Evolutionary conservation across 30 jellyfish, hydroid and myxozoan species (phyloP).

Genomic region (Chrysaora quinquecirrha): DNA sequence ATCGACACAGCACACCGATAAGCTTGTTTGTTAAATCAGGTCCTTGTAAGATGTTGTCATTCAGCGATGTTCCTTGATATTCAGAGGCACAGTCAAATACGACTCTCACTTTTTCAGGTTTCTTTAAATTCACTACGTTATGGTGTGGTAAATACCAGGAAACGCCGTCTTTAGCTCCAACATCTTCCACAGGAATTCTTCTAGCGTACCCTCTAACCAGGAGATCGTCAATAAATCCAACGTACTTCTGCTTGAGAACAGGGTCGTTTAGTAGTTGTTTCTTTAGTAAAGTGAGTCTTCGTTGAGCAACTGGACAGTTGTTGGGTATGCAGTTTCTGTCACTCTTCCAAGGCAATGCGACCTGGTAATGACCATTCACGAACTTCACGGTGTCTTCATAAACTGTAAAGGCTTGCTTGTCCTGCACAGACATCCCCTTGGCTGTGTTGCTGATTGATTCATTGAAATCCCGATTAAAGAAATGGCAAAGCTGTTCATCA

Average conservation of each 20-base stretch:
- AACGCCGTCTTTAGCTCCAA: not conserved
- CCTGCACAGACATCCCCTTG: constrained; percentile 3
- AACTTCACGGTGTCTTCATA: not conserved
- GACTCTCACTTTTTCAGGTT: not conserved
- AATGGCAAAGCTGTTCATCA: not conserved
- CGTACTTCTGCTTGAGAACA: not conserved
- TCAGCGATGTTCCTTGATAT: not conserved
- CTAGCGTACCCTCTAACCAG: not conserved
- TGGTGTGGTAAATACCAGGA: not conserved
- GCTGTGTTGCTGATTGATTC: not conserved
- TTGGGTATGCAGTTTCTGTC: not conserved
- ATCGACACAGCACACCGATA: constrained; percentile 1
- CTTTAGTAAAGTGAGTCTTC: not conserved
- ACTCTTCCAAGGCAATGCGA: not conserved
- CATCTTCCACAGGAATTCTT: not conserved
- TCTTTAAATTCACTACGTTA: not conserved
- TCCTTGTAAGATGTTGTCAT: not conserved
- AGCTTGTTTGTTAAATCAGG: not conserved
- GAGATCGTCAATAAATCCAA: not conserved
- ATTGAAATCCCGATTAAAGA: not conserved
- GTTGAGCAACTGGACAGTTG: not conserved
- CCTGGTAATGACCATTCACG: not conserved
- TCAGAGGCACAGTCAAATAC: not conserved
- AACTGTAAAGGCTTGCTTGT: not conserved
- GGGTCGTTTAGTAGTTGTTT: not conserved